A percentile compares a stretch with the other conserved stretches of the same genome.
phyloP scores from a whole-genome alignment of 1,140 invertebrate species.

The Neodiprion fabricii region DNA sequence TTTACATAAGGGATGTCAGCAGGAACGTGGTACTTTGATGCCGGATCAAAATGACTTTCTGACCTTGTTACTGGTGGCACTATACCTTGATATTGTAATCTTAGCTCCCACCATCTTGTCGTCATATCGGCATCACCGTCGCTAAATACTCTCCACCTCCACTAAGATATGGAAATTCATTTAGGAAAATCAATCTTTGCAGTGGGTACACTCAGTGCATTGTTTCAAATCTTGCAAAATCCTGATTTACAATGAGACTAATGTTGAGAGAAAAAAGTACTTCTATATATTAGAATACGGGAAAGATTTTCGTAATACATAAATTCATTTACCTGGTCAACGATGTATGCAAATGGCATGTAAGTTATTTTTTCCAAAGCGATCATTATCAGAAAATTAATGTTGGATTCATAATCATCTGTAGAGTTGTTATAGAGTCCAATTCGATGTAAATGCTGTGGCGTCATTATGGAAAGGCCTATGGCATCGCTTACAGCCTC shows the following conservation, averaged over 20 bases:
- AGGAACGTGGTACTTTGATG: slow-evolving; percentile 82
- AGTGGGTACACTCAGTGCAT: background rate
- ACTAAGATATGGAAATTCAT: slow-evolving; percentile 60
- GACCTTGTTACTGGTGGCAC: slow-evolving; percentile 72
- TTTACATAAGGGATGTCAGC: slow-evolving; percentile 70
- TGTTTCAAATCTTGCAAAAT: background rate
- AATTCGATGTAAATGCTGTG: slow-evolving; percentile 75
- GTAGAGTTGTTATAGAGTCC: slow-evolving; percentile 74
- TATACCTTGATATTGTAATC: slow-evolving; percentile 75
- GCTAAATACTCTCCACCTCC: slow-evolving; percentile 79
- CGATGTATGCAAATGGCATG: slow-evolving; percentile 77
- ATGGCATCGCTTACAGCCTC: slow-evolving; percentile 89
- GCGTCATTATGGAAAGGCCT: slow-evolving; percentile 77
- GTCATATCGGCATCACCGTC: slow-evolving; percentile 80
- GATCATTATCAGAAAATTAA: slow-evolving; percentile 82
- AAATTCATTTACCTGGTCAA: slow-evolving; percentile 69
- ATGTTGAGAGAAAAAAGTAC: background rate
- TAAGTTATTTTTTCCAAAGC: slow-evolving; percentile 85
- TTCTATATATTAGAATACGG: too few species aligned
- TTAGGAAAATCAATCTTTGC: slow-evolving; percentile 6
- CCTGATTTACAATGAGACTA: slow-evolving; percentile 12
- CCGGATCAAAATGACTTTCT: slow-evolving; percentile 82
- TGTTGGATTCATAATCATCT: slow-evolving; percentile 73
- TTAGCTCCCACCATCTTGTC: slow-evolving; percentile 80
- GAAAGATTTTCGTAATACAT: too few species aligned